Conservation (phyloP, 2,797 vertebrate genomes). For the Ciconia nigra region DNA sequence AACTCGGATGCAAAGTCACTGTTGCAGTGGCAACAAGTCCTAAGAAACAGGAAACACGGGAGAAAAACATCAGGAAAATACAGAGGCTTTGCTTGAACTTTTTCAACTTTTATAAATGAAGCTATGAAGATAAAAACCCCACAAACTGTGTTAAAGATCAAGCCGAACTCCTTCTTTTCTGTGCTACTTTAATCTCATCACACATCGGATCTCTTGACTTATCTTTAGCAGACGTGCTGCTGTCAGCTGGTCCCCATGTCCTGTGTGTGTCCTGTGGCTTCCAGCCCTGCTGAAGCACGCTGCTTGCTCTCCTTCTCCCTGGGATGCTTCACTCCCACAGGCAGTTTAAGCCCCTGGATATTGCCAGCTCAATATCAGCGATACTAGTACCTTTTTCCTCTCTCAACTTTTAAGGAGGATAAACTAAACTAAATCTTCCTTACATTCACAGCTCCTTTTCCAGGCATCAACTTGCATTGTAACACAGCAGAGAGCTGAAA, state of each 20-base stretch:
- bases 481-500: background rate
- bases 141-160: background rate
- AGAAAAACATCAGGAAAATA: background rate
- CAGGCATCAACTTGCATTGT: background rate
- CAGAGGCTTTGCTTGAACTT: background rate
- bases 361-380: fast-evolving
- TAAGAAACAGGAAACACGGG: background rate
- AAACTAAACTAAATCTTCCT: background rate
- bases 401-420: background rate
- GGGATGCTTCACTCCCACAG: background rate
- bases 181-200: background rate
- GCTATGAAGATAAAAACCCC: background rate
- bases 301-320: background rate
- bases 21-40: background rate
- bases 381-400: background rate
- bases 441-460: background rate
- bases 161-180: background rate
- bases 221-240: background rate
- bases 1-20: background rate
- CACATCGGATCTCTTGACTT: background rate
- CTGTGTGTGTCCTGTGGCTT: background rate
- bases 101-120: background rate
- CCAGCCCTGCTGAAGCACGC: background rate
- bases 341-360: background rate
- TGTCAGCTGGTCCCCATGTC: background rate